phyloP scores from a whole-genome alignment of 2,113 vertebrate genomes.

The Bos javanicus region DNA sequence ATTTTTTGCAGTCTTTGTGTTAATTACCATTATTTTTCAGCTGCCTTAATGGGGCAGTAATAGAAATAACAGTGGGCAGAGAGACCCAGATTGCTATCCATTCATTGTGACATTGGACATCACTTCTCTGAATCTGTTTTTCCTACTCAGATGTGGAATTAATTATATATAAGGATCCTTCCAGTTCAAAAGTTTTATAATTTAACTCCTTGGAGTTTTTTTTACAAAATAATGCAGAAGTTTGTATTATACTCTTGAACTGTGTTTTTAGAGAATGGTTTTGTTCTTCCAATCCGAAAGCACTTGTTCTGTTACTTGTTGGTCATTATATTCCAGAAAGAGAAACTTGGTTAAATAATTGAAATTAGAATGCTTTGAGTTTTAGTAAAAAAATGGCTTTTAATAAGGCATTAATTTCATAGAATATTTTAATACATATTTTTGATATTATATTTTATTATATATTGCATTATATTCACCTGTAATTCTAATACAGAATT shows the following conservation, averaged over 20 bases:
- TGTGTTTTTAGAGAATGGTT: slow-evolving; percentile 11
- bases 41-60: background rate
- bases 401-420: slow-evolving; percentile 6
- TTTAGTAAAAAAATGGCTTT: slow-evolving; percentile 13
- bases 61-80: background rate
- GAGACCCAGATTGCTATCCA: background rate
- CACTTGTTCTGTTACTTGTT: background rate
- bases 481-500: background rate
- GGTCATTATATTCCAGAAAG: slow-evolving; percentile 1
- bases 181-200: background rate
- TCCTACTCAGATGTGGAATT: background rate
- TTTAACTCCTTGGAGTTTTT: background rate
- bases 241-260: background rate
- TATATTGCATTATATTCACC: background rate
- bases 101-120: background rate
- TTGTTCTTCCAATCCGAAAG: background rate
- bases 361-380: slow-evolving; percentile 9
- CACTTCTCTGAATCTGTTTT: slow-evolving; percentile 35
- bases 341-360: slow-evolving; percentile 11
- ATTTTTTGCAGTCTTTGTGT: background rate
- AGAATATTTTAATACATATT: background rate
- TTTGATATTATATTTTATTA: background rate
- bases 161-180: background rate
- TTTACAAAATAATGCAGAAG: slow-evolving; percentile 21
- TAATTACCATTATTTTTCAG: slow-evolving; percentile 8